A percentile compares a stretch with the other conserved stretches of the same genome.
Evolutionary conservation across 2,797 vertebrate species (phyloP).

Genomic region (Protosalanx chinensis): DNA sequence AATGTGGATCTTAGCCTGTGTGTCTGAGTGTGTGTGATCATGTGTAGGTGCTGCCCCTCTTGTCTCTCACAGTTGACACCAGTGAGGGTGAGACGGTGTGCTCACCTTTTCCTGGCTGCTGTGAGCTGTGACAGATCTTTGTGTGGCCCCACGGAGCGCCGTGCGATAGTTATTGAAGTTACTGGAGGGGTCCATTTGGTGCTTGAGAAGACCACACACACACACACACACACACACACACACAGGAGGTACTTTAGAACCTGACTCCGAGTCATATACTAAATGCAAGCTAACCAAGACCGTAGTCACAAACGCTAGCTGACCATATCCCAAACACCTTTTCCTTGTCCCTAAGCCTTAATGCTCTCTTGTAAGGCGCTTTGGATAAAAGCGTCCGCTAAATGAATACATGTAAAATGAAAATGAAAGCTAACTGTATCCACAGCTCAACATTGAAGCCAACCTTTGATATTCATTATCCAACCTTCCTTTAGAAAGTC

Average conservation of each 20-base stretch:
- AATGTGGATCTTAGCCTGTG: not conserved
- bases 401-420: too few species aligned
- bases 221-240: not conserved
- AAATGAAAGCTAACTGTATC: too few species aligned
- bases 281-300: not conserved
- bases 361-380: too few species aligned
- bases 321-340: too few species aligned
- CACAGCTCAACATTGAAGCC: too few species aligned
- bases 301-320: not conserved
- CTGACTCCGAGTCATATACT: not conserved
- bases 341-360: too few species aligned
- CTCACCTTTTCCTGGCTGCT: conserved; percentile 91
- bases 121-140: conserved; percentile 88
- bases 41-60: too few species aligned
- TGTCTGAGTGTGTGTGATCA: not conserved
- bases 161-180: conserved; percentile 96
- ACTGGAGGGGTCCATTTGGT: conserved; percentile 95
- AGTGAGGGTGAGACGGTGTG: too few species aligned
- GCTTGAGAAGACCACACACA: conserved; percentile 63
- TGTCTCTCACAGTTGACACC: too few species aligned
- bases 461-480: too few species aligned
- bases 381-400: too few species aligned
- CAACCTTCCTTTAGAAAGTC: not conserved
- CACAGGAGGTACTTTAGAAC: not conserved
- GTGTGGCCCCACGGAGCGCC: conserved; percentile 86